phyloP scores from a whole-genome alignment of 2,113 vertebrate genomes.

The Spea bombifrons region DNA sequence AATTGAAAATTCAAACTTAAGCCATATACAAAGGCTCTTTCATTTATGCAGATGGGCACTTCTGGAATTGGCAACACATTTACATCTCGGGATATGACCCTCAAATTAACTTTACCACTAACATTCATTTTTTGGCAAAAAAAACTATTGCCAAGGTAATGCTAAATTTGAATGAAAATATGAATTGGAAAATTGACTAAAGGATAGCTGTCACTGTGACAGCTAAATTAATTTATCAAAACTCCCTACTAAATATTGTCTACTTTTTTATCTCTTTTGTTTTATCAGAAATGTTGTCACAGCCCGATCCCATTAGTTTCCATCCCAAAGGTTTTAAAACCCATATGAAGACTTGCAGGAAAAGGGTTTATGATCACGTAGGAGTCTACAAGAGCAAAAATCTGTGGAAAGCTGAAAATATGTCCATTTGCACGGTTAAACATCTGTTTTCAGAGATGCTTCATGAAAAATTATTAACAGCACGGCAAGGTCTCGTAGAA shows the following conservation, averaged over 20 bases:
- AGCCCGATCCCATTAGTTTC: not conserved
- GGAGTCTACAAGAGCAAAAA: not conserved
- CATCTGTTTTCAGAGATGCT: conserved; percentile 17
- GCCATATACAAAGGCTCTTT: conserved; percentile 10
- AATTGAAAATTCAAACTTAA: conserved; percentile 8
- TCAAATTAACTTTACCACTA: not conserved
- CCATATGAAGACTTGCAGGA: not conserved
- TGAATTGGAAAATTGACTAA: too few species aligned
- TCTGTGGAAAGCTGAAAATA: conserved; percentile 3
- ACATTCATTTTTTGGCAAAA: too few species aligned
- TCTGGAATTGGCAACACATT: not conserved
- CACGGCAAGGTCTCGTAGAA: too few species aligned
- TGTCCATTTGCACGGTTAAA: not conserved
- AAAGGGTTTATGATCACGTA: not conserved
- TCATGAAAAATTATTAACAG: not conserved
- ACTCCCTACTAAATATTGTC: too few species aligned
- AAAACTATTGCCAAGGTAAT: too few species aligned
- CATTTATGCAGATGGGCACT: conserved; percentile 24
- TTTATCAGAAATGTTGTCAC: not conserved
- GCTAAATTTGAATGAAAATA: too few species aligned
- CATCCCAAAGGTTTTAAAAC: not conserved
- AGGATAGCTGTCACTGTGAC: too few species aligned
- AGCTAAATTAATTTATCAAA: too few species aligned
- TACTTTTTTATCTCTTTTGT: too few species aligned
- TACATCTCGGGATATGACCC: not conserved